phyloP scores from a whole-genome alignment of 2,888 invertebrate species.

The Pantelozetes paolii region DNA sequence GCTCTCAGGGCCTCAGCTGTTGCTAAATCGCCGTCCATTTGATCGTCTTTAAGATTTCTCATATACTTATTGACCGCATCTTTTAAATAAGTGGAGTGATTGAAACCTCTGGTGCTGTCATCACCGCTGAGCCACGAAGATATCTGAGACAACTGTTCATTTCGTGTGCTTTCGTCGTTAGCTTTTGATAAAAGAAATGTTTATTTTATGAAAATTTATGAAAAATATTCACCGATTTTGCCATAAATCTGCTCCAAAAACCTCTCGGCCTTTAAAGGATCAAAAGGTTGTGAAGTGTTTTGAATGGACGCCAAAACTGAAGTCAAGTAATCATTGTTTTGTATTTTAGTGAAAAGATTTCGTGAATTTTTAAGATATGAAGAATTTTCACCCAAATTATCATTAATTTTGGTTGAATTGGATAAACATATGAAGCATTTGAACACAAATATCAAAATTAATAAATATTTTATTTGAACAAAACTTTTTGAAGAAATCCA shows the following conservation, averaged over 20 bases:
- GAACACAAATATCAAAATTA: background rate
- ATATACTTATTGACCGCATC: background rate
- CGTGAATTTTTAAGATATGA: background rate
- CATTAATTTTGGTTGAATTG: background rate
- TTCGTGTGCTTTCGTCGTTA: constrained; percentile 2
- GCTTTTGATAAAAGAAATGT: background rate
- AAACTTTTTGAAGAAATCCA: background rate
- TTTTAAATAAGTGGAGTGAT: background rate
- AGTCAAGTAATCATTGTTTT: background rate
- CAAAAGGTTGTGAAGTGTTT: background rate
- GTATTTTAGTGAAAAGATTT: background rate
- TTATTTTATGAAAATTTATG: background rate
- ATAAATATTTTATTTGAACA: background rate
- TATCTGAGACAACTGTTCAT: constrained; percentile 11
- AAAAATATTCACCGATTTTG: constrained; percentile 10
- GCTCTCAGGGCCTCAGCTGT: constrained; percentile 17
- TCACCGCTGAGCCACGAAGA: constrained; percentile 16
- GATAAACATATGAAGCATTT: background rate
- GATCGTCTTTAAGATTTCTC: background rate
- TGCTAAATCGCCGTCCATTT: background rate
- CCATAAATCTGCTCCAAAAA: constrained; percentile 4
- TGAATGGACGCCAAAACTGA: background rate
- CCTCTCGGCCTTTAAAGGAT: background rate
- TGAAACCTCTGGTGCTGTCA: background rate
- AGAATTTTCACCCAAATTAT: background rate